These are phyloP conservation scores for Scaptomyza hsui DNA, from an alignment of 1,140 invertebrate genomes.

Conservation along the genomic window DNA sequence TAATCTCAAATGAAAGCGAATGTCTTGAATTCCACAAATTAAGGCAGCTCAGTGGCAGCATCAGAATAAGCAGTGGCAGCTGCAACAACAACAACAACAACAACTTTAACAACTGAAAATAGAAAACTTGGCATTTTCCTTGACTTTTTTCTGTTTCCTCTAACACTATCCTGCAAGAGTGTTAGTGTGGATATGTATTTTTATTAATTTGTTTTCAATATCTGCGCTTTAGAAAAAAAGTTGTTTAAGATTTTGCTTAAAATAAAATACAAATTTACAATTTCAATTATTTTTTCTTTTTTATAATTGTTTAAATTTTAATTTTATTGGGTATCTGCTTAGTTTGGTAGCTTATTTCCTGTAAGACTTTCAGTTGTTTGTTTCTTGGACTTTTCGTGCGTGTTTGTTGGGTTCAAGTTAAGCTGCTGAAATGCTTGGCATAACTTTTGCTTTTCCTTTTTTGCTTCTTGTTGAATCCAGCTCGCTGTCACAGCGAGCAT, in stretches of 20 bases:
- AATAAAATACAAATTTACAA: not conserved
- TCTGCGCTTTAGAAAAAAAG: too few species aligned
- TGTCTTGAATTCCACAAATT: constrained; percentile 79
- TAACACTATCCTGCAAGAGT: constrained; percentile 13
- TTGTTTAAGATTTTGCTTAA: too few species aligned
- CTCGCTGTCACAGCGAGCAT: constrained; percentile 26
- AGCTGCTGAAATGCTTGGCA: constrained; percentile 66
- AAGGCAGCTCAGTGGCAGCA: constrained; percentile 44
- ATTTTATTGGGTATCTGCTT: not conserved
- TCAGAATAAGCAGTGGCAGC: constrained; percentile 6
- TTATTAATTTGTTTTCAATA: not conserved
- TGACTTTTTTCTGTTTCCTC: constrained; percentile 45
- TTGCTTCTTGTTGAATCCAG: constrained; percentile 6
- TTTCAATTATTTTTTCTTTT: not conserved
- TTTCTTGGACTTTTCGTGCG: constrained; percentile 21
- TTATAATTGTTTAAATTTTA: not conserved
- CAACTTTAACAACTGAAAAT: constrained; percentile 4
- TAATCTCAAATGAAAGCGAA: constrained; percentile 76
- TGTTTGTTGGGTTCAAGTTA: constrained; percentile 64
- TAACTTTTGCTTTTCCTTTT: constrained; percentile 60
- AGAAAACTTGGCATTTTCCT: constrained; percentile 43
- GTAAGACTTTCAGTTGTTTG: constrained; percentile 17
- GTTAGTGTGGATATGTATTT: not conserved
- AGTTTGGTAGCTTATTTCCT: not conserved
- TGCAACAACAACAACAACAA: constrained; percentile 22